Evolutionary conservation across 2,113 vertebrate genomes (phyloP), one percentile per base, ranked within the genome.

Genomic region (Mungos mungo): DNA sequence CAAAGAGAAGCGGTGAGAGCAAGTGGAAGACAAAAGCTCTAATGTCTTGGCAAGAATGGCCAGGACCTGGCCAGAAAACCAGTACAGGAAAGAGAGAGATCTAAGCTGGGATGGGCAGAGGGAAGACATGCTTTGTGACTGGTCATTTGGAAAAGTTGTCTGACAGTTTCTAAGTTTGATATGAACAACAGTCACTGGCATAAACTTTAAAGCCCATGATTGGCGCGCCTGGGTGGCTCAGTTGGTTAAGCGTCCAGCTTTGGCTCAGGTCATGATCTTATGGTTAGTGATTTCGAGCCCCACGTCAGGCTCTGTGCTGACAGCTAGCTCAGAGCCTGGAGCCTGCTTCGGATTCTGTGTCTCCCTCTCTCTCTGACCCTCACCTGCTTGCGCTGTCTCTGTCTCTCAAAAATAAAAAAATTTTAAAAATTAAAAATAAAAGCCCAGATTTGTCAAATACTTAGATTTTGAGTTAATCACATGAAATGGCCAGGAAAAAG

Each of bases 61-160:
- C n/a, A 47, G 45, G 33, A 23, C 6, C 29, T 12, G 16, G 10
- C 8, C 19, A 29, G 38, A 52, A 52, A 18, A 63, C 35, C 5
- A 9, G 41, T 0, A 23, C 7, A 29, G 71, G 71, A 74, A 16
- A 47, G 71, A 35, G 35, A 21, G 38, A 21, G 41, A 38, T 12
- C 1, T 23, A 7, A 11, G 23, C 8, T 2, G 16, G 4, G 21
- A 71, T 9, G 33, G 8, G 25, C 10, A 1, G 7, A 7, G 18
- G 31, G 27, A 9, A 7, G 27, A 29, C 3, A 3, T 7, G 2
- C 4, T 63, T 31, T 18, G 41, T 14, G 81, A 31, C 31, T 1
- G 5, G 16, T 3, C 1, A 60, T 79, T 74, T 27, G 21, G 31
- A 65, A 33, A 89, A 54, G 29, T 2, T 15, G 13, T 77, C 65